These are phyloP conservation scores for Romanogobio albipinnatus DNA, from an alignment of 2,113 vertebrate species.

Conservation along the genomic window DNA sequence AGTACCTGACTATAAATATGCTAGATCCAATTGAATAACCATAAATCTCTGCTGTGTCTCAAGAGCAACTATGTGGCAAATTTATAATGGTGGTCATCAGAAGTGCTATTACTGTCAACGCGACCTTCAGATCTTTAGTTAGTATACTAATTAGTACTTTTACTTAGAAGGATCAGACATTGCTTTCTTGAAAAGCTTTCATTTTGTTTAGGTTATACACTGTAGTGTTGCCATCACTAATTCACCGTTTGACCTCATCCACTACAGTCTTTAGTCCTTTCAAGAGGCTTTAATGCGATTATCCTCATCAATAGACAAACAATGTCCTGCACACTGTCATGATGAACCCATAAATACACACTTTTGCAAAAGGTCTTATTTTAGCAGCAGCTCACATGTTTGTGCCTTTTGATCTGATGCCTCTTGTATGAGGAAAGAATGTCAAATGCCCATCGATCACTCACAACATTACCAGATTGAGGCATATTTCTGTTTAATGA, in stretches of 20 bases:
- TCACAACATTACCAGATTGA: background rate
- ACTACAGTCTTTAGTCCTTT: background rate
- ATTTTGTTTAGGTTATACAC: background rate
- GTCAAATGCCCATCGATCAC: no score
- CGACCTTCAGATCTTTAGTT: background rate
- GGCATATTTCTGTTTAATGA: background rate
- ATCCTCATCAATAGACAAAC: conserved; percentile 26
- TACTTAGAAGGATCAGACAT: background rate
- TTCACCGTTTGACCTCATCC: background rate
- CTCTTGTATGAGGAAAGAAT: background rate
- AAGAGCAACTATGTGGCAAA: background rate
- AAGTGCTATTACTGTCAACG: background rate
- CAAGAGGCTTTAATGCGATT: background rate
- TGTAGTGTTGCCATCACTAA: background rate
- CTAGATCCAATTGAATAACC: conserved; percentile 36
- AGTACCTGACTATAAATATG: conserved; percentile 47
- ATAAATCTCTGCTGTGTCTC: conserved; percentile 10
- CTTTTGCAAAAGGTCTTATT: background rate
- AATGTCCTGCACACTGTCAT: background rate
- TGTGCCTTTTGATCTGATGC: background rate
- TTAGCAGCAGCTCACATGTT: background rate
- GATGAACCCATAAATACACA: background rate
- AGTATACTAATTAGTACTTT: background rate
- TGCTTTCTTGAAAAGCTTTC: background rate
- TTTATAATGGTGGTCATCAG: background rate